These are phyloP conservation scores for Novumbra hubbsi DNA, from an alignment of 2,797 vertebrate species.

Conservation along the genomic window DNA sequence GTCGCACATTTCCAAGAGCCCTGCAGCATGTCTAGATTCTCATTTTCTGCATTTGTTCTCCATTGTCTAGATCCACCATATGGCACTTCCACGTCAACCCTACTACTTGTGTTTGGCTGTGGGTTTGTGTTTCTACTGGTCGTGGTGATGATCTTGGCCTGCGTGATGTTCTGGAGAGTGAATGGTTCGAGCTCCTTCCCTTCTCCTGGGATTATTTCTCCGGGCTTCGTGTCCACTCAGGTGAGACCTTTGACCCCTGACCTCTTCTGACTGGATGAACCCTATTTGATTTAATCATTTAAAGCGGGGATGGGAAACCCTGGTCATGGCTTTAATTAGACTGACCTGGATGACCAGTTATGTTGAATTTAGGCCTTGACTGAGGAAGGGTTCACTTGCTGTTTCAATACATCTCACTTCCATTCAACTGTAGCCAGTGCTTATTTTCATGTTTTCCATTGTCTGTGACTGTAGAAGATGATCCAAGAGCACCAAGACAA, in stretches of 20 bases:
- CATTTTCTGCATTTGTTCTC: background rate
- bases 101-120: background rate
- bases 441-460: background rate
- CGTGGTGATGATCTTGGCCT: background rate
- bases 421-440: background rate
- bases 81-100: background rate
- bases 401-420: too few relatives aligned
- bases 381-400: too few relatives aligned
- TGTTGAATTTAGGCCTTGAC: too few relatives aligned
- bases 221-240: constrained; percentile 22
- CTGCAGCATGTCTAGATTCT: background rate
- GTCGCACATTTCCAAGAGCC: background rate
- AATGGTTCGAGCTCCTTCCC: constrained; percentile 14
- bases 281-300: background rate
- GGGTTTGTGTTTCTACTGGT: background rate
- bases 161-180: constrained; percentile 25
- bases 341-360: too few relatives aligned
- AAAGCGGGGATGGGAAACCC: too few relatives aligned
- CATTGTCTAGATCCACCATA: background rate
- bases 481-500: constrained; percentile 6
- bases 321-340: too few relatives aligned
- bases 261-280: background rate
- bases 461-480: constrained; percentile 29
- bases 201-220: background rate
- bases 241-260: constrained; percentile 33